These are phyloP conservation scores for Mustelus asterias DNA, from an alignment of 2,113 vertebrate genomes.

Conservation along the genomic window DNA sequence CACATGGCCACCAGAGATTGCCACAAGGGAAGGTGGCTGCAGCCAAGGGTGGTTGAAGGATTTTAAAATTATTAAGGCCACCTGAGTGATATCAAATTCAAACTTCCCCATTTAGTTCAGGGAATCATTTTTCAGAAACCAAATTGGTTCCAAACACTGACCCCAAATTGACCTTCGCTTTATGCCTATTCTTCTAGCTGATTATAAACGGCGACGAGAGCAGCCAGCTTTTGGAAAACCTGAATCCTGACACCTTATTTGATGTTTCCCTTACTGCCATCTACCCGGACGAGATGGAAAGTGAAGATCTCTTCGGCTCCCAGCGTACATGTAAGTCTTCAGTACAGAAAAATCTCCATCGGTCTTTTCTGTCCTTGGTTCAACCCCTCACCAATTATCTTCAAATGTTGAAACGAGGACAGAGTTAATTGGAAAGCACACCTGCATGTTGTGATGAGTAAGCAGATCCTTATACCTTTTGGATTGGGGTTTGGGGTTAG, in stretches of 20 bases:
- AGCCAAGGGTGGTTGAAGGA: not conserved
- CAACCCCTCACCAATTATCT: not conserved
- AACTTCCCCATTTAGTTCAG: not conserved
- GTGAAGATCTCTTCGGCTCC: slow-evolving; percentile 75
- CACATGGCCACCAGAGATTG: not conserved
- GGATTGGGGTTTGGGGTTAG: too few species aligned
- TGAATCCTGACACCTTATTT: slow-evolving; percentile 79
- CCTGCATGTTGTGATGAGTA: not conserved
- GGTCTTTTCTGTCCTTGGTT: not conserved
- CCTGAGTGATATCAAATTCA: not conserved
- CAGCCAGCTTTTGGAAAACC: slow-evolving; percentile 62
- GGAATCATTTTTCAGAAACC: not conserved
- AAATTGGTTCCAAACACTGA: not conserved
- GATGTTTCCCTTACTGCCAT: slow-evolving; percentile 83
- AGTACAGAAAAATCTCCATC: not conserved
- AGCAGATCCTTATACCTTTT: not conserved
- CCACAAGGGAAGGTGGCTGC: not conserved
- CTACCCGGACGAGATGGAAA: slow-evolving; percentile 94
- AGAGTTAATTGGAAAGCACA: not conserved
- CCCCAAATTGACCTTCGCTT: not conserved
- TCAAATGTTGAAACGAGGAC: not conserved
- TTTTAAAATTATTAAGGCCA: not conserved
- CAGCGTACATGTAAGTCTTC: slow-evolving; percentile 76
- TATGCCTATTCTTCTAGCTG: slow-evolving; percentile 53
- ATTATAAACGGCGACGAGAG: slow-evolving; percentile 77